Conservation (phyloP, 2,888 invertebrate genomes). For the Drosophila cyrtoloma region DNA sequence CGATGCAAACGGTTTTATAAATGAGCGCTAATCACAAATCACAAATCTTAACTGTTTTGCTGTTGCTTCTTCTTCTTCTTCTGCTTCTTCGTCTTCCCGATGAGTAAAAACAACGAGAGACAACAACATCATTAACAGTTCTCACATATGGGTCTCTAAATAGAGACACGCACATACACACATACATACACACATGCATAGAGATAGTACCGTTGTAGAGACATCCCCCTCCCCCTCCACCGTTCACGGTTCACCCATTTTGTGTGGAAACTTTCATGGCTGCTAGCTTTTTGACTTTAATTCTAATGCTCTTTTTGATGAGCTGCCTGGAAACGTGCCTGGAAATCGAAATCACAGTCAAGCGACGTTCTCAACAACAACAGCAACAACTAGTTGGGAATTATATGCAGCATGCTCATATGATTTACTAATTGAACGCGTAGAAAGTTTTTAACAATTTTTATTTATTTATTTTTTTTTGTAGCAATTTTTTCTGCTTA, state of each 20-base stretch:
- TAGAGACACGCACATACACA: neutral
- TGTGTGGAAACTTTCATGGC: conserved; percentile 62
- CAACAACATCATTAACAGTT: conserved; percentile 41
- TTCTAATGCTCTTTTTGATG: conserved; percentile 44
- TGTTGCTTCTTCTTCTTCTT: neutral
- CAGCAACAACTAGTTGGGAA: conserved; percentile 45
- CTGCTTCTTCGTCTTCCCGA: neutral
- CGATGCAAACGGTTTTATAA: neutral
- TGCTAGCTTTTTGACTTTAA: conserved; percentile 42
- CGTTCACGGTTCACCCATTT: conserved; percentile 32
- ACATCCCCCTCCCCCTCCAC: neutral
- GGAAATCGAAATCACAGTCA: conserved; percentile 27
- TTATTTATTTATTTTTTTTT: neutral
- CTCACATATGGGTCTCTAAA: conserved; percentile 3
- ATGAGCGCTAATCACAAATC: neutral
- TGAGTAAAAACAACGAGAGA: neutral
- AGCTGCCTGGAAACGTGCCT: conserved; percentile 39
- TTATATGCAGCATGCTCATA: conserved; percentile 36
- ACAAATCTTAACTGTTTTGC: conserved; percentile 25
- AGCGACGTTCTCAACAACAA: conserved; percentile 15
- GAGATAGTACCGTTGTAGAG: neutral
- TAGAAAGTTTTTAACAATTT: conserved; percentile 57
- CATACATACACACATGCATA: neutral
- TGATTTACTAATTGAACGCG: conserved; percentile 44
- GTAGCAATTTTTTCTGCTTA: neutral